Conservation (phyloP, 2,888 invertebrate genomes). For the Tridacna gigas region DNA sequence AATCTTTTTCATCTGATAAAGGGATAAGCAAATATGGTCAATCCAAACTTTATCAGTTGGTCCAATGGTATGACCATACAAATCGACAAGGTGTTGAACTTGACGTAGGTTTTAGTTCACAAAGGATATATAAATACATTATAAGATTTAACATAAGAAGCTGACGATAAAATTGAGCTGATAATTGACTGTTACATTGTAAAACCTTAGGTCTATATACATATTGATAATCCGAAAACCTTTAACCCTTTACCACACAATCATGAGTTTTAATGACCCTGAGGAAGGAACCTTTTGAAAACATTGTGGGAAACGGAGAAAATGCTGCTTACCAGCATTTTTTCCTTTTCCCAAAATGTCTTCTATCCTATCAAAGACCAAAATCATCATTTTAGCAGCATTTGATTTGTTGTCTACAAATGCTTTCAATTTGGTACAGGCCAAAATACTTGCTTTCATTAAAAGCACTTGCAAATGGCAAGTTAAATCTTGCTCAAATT, state of each 20-base stretch:
- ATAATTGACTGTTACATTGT: slow-evolving; percentile 17
- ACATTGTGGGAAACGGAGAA: too few species aligned
- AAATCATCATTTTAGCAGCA: too few species aligned
- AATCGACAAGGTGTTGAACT: neutral
- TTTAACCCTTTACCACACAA: too few species aligned
- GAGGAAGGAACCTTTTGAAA: too few species aligned
- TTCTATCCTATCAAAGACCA: neutral
- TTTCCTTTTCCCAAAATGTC: neutral
- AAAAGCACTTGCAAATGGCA: too few species aligned
- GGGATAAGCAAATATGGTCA: slow-evolving; percentile 14
- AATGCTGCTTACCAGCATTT: neutral
- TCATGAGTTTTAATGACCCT: too few species aligned
- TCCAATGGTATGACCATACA: neutral
- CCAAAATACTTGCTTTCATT: neutral
- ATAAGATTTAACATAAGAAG: slow-evolving; percentile 13
- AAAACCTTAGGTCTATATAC: neutral
- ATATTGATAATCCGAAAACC: too few species aligned
- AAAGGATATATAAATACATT: slow-evolving; percentile 10
- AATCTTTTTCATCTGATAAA: too few species aligned
- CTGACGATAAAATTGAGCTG: slow-evolving; percentile 3
- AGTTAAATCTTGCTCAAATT: too few species aligned
- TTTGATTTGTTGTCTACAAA: too few species aligned
- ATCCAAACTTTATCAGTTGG: slow-evolving; percentile 7
- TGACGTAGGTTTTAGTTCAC: neutral
- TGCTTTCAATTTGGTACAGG: neutral